Evolutionary conservation across 2,888 invertebrate genomes (phyloP), one percentile per base, ranked within the genome.

Genomic region (Poecilobothrus nobilitatus): DNA sequence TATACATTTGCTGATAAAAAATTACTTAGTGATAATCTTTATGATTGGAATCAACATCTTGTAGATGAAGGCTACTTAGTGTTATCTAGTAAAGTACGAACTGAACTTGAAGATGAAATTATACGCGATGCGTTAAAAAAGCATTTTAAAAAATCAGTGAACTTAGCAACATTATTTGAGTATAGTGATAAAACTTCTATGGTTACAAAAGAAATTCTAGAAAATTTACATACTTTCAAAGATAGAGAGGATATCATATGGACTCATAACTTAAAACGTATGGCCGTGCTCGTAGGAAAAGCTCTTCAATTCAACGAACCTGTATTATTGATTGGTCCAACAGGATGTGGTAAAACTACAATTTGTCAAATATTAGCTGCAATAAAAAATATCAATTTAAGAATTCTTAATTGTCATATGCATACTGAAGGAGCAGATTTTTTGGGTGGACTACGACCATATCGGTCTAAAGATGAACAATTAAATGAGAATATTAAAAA

Each of bases 341-440:
- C 99, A 1, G 99, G 97, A 0, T 95, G 97, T 78, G 98, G 98
- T 0, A 98, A 98, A 84, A 98, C 98, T 0, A 97, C 97, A 0
- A 87, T 97, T 6, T 97, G 96, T 75, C 95, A 98, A 83, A 84
- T 97, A 21, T 85, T 94, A 67, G 91, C 96, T 7, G 85, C 87
- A 37, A 84, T 91, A 68, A 87, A 85, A 71, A 80, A 84, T 1
- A 88, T 88, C 68, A 82, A 87, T 68, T 83, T 98, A 62, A 84
- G 90, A 68, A 89, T 92, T 62, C 88, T 98, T 1, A 99, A 98
- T 82, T 99, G 99, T 82, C 99, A 99, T 77, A 94, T 98, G 91
- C 95, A 99, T 77, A 96, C 97, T 0, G 99, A 99, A 82, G 95
- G 97, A 73, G 91, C 97, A 0, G 99, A 99, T 81, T 98, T 99